A percentile compares a stretch with the other conserved stretches of the same genome.
Evolutionary conservation across 1,140 invertebrate species (phyloP).

Genomic region (Bombus confusus): DNA sequence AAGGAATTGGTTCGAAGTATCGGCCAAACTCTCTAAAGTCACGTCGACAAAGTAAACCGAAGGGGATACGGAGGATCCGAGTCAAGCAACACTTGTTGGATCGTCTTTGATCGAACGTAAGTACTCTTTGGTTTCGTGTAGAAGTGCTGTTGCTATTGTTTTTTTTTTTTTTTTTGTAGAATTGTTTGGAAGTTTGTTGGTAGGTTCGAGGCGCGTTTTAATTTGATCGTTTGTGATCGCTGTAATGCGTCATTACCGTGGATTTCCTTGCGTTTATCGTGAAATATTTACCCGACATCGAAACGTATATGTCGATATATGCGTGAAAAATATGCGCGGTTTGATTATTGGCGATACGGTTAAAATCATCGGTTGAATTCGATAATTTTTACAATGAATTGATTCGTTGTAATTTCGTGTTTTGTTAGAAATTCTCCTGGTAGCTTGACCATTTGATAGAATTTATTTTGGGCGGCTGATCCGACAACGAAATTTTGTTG

Average conservation of each 20-base stretch:
- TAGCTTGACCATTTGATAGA: too few relatives aligned
- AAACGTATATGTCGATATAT: too few relatives aligned
- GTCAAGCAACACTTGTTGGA: neutral
- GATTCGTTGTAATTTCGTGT: too few relatives aligned
- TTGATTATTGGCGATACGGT: too few relatives aligned
- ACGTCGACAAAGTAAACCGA: neutral
- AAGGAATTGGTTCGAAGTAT: neutral
- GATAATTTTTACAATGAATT: too few relatives aligned
- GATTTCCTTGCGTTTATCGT: neutral
- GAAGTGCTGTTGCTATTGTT: too few relatives aligned
- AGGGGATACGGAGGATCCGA: neutral
- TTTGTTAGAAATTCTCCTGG: too few relatives aligned
- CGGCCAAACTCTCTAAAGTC: neutral
- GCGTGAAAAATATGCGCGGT: accelerated
- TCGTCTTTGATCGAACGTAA: neutral
- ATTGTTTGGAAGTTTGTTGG: neutral
- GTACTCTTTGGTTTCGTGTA: too few relatives aligned
- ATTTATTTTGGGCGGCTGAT: too few relatives aligned
- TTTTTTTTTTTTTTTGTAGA: neutral
- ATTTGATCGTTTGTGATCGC: neutral
- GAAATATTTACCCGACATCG: too few relatives aligned
- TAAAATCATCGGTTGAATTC: too few relatives aligned
- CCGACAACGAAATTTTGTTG: too few relatives aligned
- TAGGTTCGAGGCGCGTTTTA: neutral
- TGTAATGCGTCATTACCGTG: accelerated